phyloP scores from a whole-genome alignment of 92 coral and sea anemone species.

The Phenganax subtilis region DNA sequence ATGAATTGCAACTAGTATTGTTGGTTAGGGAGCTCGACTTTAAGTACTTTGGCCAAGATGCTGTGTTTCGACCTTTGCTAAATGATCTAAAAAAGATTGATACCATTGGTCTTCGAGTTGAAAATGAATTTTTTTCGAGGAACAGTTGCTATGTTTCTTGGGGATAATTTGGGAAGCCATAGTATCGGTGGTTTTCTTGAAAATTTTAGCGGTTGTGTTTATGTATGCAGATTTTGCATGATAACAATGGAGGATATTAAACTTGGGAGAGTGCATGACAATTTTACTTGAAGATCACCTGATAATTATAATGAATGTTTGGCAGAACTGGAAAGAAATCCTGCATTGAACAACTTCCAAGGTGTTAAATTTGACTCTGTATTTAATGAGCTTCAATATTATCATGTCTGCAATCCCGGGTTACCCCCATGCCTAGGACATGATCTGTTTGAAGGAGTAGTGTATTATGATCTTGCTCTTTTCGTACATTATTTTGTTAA shows the following conservation, averaged over 20 bases:
- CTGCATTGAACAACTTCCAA: conserved; percentile 10
- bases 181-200: conserved; percentile 49
- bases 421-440: conserved; percentile 56
- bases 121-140: conserved; percentile 41
- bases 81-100: conserved; percentile 25
- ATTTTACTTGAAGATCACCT: neutral
- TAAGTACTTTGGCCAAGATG: conserved; percentile 9
- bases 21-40: neutral
- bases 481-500: conserved; percentile 25
- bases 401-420: conserved; percentile 52
- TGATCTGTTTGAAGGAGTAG: conserved; percentile 53
- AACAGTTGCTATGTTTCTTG: conserved; percentile 44
- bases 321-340: conserved; percentile 27
- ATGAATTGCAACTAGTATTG: conserved; percentile 42
- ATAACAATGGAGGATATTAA: conserved; percentile 26
- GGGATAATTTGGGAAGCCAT: conserved; percentile 55
- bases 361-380: conserved; percentile 47
- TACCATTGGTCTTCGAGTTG: conserved; percentile 26
- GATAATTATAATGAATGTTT: conserved; percentile 45
- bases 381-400: conserved; percentile 47
- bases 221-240: conserved; percentile 46
- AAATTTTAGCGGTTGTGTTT: conserved; percentile 34
- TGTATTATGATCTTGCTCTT: conserved; percentile 43
- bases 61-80: conserved; percentile 20
- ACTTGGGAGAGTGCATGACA: neutral